Evolutionary conservation across 2,797 vertebrate species (phyloP).

Genomic region (Macropodus opercularis): DNA sequence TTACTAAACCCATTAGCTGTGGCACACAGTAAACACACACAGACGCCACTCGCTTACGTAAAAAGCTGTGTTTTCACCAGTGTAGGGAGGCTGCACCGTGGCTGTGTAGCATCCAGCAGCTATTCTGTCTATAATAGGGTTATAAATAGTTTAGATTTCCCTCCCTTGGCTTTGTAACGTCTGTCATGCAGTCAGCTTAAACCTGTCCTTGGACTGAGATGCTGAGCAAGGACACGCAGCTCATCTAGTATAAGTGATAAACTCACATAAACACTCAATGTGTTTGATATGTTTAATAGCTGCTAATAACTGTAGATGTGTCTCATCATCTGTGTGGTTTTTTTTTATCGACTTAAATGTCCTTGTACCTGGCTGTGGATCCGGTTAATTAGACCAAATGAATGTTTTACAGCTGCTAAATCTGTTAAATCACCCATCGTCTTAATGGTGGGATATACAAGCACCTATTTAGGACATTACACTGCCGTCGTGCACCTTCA

Average conservation of each 20-base stretch:
- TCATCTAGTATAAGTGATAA: too few relatives aligned
- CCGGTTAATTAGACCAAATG: slow-evolving; percentile 6
- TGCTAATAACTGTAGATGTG: slow-evolving; percentile 45
- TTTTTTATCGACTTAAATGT: too few relatives aligned
- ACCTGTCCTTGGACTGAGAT: slow-evolving; percentile 6
- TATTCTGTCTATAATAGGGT: slow-evolving; percentile 44
- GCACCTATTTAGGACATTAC: not conserved
- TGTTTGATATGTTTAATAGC: slow-evolving; percentile 21
- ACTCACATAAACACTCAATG: too few relatives aligned
- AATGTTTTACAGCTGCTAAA: slow-evolving; percentile 7
- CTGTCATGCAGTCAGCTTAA: slow-evolving; percentile 10
- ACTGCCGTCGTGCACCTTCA: not conserved
- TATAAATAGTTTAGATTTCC: slow-evolving; percentile 54
- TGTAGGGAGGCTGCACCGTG: slow-evolving; percentile 21
- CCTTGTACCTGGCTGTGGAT: not conserved
- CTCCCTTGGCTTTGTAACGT: slow-evolving; percentile 28
- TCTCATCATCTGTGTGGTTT: slow-evolving; percentile 37
- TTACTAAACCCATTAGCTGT: slow-evolving; percentile 68
- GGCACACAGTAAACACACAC: slow-evolving; percentile 25
- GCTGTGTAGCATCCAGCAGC: slow-evolving; percentile 38
- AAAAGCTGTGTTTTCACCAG: slow-evolving; percentile 60
- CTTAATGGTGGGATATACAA: not conserved
- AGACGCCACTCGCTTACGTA: slow-evolving; percentile 48
- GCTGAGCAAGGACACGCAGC: too few relatives aligned
- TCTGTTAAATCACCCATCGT: slow-evolving; percentile 6